Percentiles rank a stretch among this genome's conserved stretches.
Conservation (phyloP, 2,888 invertebrate genomes). For the Hypercompe scribonia region DNA sequence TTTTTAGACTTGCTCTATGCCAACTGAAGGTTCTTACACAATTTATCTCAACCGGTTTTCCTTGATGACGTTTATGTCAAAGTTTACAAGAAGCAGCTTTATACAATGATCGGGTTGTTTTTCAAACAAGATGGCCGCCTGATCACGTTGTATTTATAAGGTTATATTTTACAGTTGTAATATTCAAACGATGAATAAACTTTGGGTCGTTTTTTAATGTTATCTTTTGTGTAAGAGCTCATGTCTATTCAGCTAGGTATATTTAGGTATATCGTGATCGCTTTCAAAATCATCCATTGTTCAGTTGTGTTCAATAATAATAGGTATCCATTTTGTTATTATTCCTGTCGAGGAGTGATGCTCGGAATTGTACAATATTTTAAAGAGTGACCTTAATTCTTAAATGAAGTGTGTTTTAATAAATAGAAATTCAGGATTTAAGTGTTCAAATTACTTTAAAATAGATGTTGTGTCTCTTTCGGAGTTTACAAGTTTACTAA, state of each 20-base stretch:
- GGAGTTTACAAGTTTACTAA: not conserved
- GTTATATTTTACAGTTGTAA: not conserved
- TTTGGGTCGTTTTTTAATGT: not conserved
- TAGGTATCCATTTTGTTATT: slow-evolving; percentile 1
- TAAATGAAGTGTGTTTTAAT: not conserved
- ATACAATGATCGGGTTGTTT: not conserved
- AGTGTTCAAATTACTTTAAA: not conserved
- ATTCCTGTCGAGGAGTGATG: not conserved
- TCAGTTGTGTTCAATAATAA: slow-evolving; percentile 7
- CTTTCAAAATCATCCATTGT: slow-evolving; percentile 13
- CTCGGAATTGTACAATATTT: not conserved
- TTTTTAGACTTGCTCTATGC: slow-evolving; percentile 18
- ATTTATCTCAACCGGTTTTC: slow-evolving; percentile 60
- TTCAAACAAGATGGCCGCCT: not conserved
- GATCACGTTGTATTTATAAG: not conserved
- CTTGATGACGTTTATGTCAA: slow-evolving; percentile 57
- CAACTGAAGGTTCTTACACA: slow-evolving; percentile 43
- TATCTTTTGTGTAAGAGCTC: not conserved
- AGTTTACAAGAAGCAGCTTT: slow-evolving; percentile 54
- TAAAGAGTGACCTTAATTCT: not conserved
- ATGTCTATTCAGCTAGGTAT: slow-evolving; percentile 6
- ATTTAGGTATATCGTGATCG: slow-evolving; percentile 1
- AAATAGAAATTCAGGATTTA: not conserved
- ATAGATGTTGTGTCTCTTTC: not conserved
- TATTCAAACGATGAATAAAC: not conserved